Conservation (phyloP, 2,113 vertebrate genomes). For the Chaetorhynchus papuensis region DNA sequence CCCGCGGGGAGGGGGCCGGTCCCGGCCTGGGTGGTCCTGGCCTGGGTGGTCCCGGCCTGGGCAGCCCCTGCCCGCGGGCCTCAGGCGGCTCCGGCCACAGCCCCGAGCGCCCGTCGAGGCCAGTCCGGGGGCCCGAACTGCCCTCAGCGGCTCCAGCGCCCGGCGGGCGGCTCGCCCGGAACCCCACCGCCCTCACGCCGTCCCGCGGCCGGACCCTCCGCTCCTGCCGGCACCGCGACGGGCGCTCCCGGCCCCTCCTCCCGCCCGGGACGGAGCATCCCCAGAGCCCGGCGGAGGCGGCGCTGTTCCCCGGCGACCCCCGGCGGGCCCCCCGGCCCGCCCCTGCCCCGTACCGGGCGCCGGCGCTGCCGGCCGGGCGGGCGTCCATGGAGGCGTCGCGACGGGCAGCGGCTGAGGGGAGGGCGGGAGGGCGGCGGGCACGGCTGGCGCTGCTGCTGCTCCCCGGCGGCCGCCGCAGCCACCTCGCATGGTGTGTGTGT, state of each 20-base stretch:
- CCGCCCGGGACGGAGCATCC: not conserved
- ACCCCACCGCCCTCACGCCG: not conserved
- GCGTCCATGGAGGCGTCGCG: not conserved
- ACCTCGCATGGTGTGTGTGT: not conserved
- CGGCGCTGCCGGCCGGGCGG: not conserved
- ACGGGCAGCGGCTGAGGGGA: not conserved
- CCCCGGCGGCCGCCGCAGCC: not conserved
- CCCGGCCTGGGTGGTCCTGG: not conserved
- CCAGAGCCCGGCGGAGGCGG: not conserved
- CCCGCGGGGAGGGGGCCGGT: not conserved
- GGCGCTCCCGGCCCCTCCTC: not conserved
- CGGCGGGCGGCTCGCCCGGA: not conserved
- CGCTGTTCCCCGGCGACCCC: rapidly evolving
- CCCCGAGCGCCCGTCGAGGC: too few species aligned
- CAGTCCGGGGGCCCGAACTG: not conserved
- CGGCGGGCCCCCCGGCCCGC: not conserved
- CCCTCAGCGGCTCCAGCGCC: not conserved
- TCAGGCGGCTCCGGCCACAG: not conserved
- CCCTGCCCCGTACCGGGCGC: not conserved
- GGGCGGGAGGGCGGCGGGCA: not conserved
- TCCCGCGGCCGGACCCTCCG: not conserved
- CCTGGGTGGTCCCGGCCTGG: not conserved
- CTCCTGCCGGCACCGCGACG: too few species aligned
- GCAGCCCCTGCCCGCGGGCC: not conserved
- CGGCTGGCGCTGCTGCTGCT: not conserved